Evolutionary conservation across 2,888 invertebrate species (phyloP).

Genomic region (Macrosiphum euphorbiae): DNA sequence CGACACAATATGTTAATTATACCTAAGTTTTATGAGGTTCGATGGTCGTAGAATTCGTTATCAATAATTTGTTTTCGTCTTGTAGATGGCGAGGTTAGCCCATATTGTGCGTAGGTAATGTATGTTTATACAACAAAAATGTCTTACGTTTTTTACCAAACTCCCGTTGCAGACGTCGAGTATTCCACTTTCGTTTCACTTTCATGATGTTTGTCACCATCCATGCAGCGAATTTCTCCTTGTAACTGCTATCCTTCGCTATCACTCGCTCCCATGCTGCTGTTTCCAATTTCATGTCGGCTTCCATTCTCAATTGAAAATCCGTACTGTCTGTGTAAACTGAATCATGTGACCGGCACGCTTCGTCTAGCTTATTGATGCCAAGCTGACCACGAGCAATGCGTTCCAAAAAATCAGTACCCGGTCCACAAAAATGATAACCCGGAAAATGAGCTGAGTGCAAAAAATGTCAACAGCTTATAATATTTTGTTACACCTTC

Average conservation of each 20-base stretch:
- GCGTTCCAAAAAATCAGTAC: slow-evolving; percentile 70
- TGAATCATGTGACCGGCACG: slow-evolving; percentile 66
- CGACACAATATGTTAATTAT: background rate
- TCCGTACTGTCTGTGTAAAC: slow-evolving; percentile 60
- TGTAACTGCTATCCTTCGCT: slow-evolving; percentile 52
- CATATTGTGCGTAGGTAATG: background rate
- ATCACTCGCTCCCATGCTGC: slow-evolving; percentile 65
- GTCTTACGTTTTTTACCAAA: background rate
- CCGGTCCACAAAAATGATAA: slow-evolving; percentile 64
- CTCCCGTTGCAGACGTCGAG: slow-evolving; percentile 16
- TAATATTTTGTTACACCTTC: background rate
- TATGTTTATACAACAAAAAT: background rate
- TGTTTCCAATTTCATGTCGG: slow-evolving; percentile 59
- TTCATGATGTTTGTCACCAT: slow-evolving; percentile 66
- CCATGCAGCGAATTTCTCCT: slow-evolving; percentile 66
- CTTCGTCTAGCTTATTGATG: slow-evolving; percentile 66
- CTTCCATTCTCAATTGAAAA: slow-evolving; percentile 50
- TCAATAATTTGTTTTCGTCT: background rate
- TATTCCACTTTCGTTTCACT: slow-evolving; percentile 63
- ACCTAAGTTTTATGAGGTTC: background rate
- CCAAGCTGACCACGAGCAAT: slow-evolving; percentile 55
- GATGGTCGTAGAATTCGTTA: background rate
- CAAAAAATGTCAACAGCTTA: slow-evolving; percentile 20
- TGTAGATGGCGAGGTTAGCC: too few species aligned
- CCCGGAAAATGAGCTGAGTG: slow-evolving; percentile 65